Conservation (phyloP, 1,140 invertebrate species). For the Drosophila ananassae region DNA sequence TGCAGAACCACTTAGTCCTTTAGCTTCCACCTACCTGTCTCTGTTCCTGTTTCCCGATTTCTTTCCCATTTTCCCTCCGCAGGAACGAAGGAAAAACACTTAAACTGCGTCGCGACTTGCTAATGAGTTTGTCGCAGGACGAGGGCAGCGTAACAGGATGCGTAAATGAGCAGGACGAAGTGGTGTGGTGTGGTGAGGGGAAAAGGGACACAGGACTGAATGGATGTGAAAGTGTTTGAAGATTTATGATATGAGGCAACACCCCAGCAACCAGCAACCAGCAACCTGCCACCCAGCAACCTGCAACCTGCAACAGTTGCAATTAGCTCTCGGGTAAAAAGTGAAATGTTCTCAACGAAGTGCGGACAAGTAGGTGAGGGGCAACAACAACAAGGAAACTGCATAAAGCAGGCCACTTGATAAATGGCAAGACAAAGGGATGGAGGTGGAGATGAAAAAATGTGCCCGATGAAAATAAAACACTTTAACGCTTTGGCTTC, state of each 20-base stretch:
- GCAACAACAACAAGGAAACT: conserved; percentile 18
- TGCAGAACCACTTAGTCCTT: background rate
- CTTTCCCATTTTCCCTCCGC: conserved; percentile 12
- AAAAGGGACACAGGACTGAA: conserved; percentile 40
- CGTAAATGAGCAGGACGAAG: conserved; percentile 13
- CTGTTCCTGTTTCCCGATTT: conserved; percentile 16
- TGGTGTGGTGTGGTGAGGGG: background rate
- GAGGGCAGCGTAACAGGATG: conserved; percentile 19
- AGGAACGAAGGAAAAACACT: conserved; percentile 48
- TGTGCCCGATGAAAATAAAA: conserved; percentile 60
- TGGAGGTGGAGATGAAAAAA: conserved; percentile 27
- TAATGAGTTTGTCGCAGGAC: conserved; percentile 67
- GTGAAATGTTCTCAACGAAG: conserved; percentile 78
- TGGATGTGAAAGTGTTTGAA: conserved; percentile 79
- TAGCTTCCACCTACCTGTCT: conserved; percentile 47
- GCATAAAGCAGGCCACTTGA: conserved; percentile 27
- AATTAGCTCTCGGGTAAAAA: conserved; percentile 73
- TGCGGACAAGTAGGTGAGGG: conserved; percentile 67
- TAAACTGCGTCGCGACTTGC: conserved; percentile 73
- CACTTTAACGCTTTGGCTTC: conserved; percentile 71
- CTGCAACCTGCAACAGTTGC: conserved; percentile 30
- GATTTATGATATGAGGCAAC: conserved; percentile 78
- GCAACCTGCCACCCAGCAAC: conserved; percentile 11
- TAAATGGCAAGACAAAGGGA: conserved; percentile 47
- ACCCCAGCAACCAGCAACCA: conserved; percentile 19